phyloP scores from a whole-genome alignment of 2,113 vertebrate species.

The Sminthopsis crassicaudata region DNA sequence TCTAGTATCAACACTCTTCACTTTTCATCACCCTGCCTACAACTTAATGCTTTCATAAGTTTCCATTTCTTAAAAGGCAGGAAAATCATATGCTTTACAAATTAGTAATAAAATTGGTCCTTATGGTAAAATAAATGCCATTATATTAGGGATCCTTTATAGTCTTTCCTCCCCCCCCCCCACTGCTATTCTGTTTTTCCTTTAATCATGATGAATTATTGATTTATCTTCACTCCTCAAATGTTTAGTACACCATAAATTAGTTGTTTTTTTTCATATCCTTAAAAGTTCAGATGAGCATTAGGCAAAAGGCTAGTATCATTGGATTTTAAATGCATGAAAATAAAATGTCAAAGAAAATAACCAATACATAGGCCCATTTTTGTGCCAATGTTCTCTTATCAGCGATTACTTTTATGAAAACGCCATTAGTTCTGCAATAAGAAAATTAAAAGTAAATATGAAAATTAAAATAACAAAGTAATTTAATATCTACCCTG shows the following conservation, averaged over 20 bases:
- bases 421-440: not conserved
- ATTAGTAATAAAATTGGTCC: not conserved
- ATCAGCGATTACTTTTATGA: not conserved
- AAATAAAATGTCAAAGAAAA: conserved; percentile 11
- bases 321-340: conserved; percentile 12
- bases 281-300: not conserved
- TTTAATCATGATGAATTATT: not conserved
- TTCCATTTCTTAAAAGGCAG: not conserved
- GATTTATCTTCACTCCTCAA: conserved; percentile 33
- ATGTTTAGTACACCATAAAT: not conserved
- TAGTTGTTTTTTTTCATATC: conserved; percentile 18
- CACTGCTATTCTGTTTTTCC: not conserved
- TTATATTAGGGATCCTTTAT: not conserved
- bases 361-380: not conserved
- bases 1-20: not conserved
- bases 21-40: not conserved
- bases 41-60: not conserved
- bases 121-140: not conserved
- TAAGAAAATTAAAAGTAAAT: not conserved
- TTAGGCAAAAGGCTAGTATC: not conserved
- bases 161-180: no score
- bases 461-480: not conserved
- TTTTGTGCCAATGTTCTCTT: not conserved
- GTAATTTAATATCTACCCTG: conserved; percentile 13
- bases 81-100: not conserved